These are phyloP conservation scores for Stenurella melanura DNA, from an alignment of 2,888 invertebrate species.

Conservation along the genomic window DNA sequence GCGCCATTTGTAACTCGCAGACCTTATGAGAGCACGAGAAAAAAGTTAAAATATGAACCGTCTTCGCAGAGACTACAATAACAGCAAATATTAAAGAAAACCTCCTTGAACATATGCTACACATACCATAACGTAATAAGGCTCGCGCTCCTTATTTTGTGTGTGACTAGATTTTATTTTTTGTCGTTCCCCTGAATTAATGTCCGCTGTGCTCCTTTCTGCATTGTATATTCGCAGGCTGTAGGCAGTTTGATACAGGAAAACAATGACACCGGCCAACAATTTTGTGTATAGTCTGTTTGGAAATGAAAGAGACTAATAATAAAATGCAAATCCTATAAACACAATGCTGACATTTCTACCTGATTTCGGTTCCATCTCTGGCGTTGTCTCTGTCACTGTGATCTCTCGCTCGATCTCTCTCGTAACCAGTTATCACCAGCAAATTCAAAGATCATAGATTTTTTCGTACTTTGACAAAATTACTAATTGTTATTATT, in stretches of 20 bases:
- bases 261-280: too few species aligned
- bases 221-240: not conserved
- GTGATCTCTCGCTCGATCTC: too few species aligned
- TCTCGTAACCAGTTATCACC: too few species aligned
- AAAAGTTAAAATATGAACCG: constrained; percentile 30
- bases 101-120: constrained; percentile 21
- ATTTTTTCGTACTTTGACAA: too few species aligned
- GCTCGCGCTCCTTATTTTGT: not conserved
- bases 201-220: not conserved
- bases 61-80: constrained; percentile 17
- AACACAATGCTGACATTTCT: too few species aligned
- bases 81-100: constrained; percentile 32
- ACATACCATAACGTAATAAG: constrained; percentile 21
- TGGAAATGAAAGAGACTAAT: too few species aligned
- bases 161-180: not conserved
- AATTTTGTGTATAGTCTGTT: too few species aligned
- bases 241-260: not conserved
- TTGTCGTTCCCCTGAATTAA: not conserved
- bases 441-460: too few species aligned
- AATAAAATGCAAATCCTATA: too few species aligned
- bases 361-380: too few species aligned
- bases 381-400: too few species aligned
- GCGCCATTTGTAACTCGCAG: constrained; percentile 36
- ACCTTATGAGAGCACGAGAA: constrained; percentile 23
- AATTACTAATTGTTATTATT: too few species aligned